phyloP scores from a whole-genome alignment of 1,140 invertebrate species.

The Hermetia illucens region DNA sequence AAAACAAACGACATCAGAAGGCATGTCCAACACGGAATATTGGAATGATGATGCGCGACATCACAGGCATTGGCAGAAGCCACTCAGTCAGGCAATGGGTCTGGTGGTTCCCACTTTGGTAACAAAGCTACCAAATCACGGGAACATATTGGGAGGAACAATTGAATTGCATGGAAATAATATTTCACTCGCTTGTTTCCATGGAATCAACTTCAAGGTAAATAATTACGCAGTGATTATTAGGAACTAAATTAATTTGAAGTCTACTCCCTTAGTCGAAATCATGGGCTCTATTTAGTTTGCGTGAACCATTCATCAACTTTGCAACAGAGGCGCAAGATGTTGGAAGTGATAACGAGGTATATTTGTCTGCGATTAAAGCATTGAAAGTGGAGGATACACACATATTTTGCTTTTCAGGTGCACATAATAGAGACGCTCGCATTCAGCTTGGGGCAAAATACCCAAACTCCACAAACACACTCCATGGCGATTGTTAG shows the following conservation, averaged over 20 bases:
- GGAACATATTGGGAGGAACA: conserved; percentile 84
- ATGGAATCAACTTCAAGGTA: conserved; percentile 89
- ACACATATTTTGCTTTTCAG: too few relatives aligned
- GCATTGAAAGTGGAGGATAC: too few relatives aligned
- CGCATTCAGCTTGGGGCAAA: conserved; percentile 74
- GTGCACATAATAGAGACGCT: conserved; percentile 73
- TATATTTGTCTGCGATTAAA: too few relatives aligned
- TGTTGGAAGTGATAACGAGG: conserved; percentile 32
- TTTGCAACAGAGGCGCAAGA: conserved; percentile 92
- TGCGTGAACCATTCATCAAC: conserved; percentile 87
- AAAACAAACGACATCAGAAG: conserved; percentile 1
- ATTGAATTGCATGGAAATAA: conserved; percentile 81
- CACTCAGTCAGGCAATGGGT: conserved; percentile 44
- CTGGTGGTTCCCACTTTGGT: conserved; percentile 58
- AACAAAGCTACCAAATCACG: conserved; percentile 49
- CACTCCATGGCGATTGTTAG: conserved; percentile 86
- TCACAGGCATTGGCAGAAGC: conserved; percentile 83
- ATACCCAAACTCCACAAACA: conserved; percentile 50
- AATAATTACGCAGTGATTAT: not conserved
- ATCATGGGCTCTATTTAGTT: conserved; percentile 89
- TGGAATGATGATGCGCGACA: conserved; percentile 51
- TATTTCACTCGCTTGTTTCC: conserved; percentile 91
- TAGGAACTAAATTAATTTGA: not conserved
- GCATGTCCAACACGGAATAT: not conserved
- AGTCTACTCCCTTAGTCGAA: conserved; percentile 41